Base-by-base conservation (phyloP, 2,888 invertebrate species). In the Parnassius orleans region DNA sequence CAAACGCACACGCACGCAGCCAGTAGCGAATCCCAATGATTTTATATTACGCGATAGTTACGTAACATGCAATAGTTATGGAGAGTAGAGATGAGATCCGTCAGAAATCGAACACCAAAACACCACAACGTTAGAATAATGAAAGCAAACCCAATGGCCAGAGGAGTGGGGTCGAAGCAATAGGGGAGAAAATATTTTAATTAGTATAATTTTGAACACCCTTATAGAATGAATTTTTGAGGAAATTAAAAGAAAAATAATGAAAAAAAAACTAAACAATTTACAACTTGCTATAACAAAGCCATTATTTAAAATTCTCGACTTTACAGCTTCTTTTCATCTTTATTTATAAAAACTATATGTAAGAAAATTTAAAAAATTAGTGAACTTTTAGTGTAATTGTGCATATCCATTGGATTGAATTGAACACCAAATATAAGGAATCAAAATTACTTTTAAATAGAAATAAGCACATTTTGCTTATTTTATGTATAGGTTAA, bases 91-190 rank as follows among this genome's bases (percentile, higher is more conserved):
- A 78, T 80, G 79, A 80, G 77, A 74, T 73, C 72, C 70, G 75
- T 76, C 74, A 76, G 75, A 78, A 73, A 70, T 76, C 72, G 76
- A 81, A 82, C 77, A 84, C 82, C 83, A 74, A 81, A 84, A 86
- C 79, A 84, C 84, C 86, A 80, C 76, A 78, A 81, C 77, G 77
- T 81, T 81, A 77, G 69, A 81, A 1, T 48, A 48, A 85, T 86
- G 84, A 85, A 84, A 88, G 87, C 85, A 79, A 81, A 81, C 83
- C 87, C 87, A 80, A 77, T 75, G 80, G 80, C 78, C 74, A 72
- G 76, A 77, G 78, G 75, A 69, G 73, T 75, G 74, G 80, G 78
- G 78, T 74, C 71, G 80, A 84, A 83, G 84, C 75, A 75, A 73
- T 69, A 14, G 66, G 68, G 72, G 73, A 76, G 75, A 58, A 56